Base-by-base conservation (phyloP, 2,888 invertebrate species). In the Acleris literana region DNA sequence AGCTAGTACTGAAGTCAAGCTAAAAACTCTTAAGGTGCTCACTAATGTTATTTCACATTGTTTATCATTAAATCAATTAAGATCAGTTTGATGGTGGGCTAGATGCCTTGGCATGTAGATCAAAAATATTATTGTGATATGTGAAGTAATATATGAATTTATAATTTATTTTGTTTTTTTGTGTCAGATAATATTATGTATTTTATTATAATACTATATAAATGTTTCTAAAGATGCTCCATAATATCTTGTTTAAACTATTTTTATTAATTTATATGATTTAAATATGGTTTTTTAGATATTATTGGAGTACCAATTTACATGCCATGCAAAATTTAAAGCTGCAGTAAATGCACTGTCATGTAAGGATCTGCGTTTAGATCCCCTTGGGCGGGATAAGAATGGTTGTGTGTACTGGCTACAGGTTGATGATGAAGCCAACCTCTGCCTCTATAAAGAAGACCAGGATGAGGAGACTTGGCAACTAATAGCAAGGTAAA, bases 391-490 rank as follows among this genome's bases (percentile, higher is more conserved):
- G 2, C 94, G 96, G 72, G 99, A 99, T 90, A 96, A 96, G 71
- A 94, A 95, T 79, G 99, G 99, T 1, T 95, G 97, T 83, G 94
- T 96, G 6, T 99, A 99, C 87, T 99, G 99, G 99, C 95, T 96
- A 77, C 97, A 99, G 78, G 94, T 96, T 64, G 98, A 99, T 85
- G 95, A 96, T 70, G 96, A 97, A 68, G 96, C 97, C 76, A 98
- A 98, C 87, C 93, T 99, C 70, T 94, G 98, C 71, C 95, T 99
- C 55, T 99, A 98, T 87, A 96, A 97, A 80, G 99, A 99, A 88
- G 98, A 99, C 82, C 95, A 97, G 72, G 99, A 99, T 87, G 99
- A 99, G 83, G 98, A 99, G 84, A 97, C 97, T 16, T 99, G 98
- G 98, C 95, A 96, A 81, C 94, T 98, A 54, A 96, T 99, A 70